Conservation (phyloP, 1,140 invertebrate species). For the Caerostris darwini region DNA sequence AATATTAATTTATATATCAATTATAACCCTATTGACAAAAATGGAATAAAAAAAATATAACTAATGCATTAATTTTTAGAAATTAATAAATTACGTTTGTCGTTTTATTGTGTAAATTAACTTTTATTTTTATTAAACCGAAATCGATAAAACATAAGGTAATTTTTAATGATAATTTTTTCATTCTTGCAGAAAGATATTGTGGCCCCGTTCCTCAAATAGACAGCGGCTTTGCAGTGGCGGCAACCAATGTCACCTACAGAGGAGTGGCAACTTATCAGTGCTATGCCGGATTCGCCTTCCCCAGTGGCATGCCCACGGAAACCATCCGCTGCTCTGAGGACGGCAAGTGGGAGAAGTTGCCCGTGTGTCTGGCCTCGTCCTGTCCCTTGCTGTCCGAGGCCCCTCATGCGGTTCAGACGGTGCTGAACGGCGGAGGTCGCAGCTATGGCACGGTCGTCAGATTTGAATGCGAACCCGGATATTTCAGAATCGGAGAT, state of each 20-base stretch:
- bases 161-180: background rate
- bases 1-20: too few species aligned
- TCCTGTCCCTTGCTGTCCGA: constrained; percentile 95
- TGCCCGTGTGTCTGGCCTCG: constrained; percentile 94
- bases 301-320: constrained; percentile 91
- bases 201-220: constrained; percentile 98
- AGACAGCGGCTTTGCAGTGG: constrained; percentile 97
- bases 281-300: constrained; percentile 97
- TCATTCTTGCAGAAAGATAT: constrained; percentile 89
- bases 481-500: constrained; percentile 92
- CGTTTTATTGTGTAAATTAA: too few species aligned
- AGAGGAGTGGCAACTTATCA: constrained; percentile 95
- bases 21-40: too few species aligned
- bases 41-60: too few species aligned
- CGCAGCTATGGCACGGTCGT: constrained; percentile 97
- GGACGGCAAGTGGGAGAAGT: constrained; percentile 94
- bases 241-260: constrained; percentile 96
- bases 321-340: constrained; percentile 94
- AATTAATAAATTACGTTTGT: too few species aligned
- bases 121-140: background rate
- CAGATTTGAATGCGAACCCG: constrained; percentile 95
- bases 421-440: constrained; percentile 94
- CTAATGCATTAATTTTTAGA: too few species aligned
- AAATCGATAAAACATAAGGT: too few species aligned
- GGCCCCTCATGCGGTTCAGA: constrained; percentile 92